These are phyloP conservation scores for Pocillopora grandis DNA, from an alignment of 92 coral and sea anemone genomes.

Conservation along the genomic window DNA sequence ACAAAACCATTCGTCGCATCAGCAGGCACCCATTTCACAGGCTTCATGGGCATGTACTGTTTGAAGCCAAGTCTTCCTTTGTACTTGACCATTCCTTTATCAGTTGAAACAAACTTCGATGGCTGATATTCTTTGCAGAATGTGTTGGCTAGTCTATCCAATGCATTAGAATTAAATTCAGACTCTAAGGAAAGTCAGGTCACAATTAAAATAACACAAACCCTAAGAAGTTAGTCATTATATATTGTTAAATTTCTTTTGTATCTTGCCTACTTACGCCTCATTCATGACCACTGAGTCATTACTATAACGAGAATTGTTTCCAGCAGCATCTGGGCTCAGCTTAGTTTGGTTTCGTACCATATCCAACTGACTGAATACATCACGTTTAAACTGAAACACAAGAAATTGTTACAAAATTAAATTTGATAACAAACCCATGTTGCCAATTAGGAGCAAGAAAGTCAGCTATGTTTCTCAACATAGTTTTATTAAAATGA, in stretches of 20 bases:
- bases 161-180: too few species aligned
- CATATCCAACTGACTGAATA: slow-evolving; percentile 70
- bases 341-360: slow-evolving; percentile 67
- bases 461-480: too few species aligned
- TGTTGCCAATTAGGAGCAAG: too few species aligned
- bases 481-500: too few species aligned
- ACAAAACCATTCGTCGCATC: slow-evolving; percentile 41
- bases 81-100: too few species aligned
- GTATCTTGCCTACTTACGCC: slow-evolving; percentile 12
- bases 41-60: slow-evolving; percentile 60
- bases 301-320: slow-evolving; percentile 36
- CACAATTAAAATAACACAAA: too few species aligned
- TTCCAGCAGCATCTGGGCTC: slow-evolving; percentile 39
- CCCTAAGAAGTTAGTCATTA: too few species aligned
- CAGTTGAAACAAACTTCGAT: too few species aligned
- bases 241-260: too few species aligned
- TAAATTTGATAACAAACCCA: not conserved
- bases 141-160: too few species aligned
- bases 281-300: slow-evolving; percentile 63
- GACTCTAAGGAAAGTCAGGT: too few species aligned
- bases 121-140: too few species aligned
- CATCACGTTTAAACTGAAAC: slow-evolving; percentile 75
- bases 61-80: slow-evolving; percentile 51
- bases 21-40: slow-evolving; percentile 51
- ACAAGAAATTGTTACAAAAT: not conserved